Base-by-base conservation (phyloP, 2,888 invertebrate genomes). In the Cantharis rustica region DNA sequence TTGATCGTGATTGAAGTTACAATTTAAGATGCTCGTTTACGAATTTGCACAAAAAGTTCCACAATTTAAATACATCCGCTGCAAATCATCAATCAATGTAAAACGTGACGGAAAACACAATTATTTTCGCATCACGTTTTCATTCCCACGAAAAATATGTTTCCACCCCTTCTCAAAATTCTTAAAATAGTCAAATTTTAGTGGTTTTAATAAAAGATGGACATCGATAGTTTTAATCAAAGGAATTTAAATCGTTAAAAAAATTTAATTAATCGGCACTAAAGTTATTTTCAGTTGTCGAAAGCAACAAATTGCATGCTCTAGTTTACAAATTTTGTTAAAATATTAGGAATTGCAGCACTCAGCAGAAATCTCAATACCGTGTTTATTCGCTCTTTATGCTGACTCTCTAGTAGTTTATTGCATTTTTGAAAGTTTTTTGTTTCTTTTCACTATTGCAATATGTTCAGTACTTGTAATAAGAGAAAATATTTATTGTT, bases 41-140 rank as follows among this genome's bases (percentile, higher is more conserved):
- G 64, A 66, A 20, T 66, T 23, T 66, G 64, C 64, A 66, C 64
- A 77, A 73, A 73, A 31, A 68, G 20, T 7, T 16, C 17, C 62
- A 26, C 31, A 69, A 75, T 78, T 78, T 78, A 78, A 78, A 78
- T 73, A 73, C 72, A 75, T 70, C 72, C 70, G 75, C 64, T 71
- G 73, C 63, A 75, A 75, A 78, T 75, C 77, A 78, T 78, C 75
- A 78, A 78, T 78, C 77, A 78, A 72, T 71, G 77, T 69, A 72
- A 75, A 73, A 72, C 77, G 75, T 72, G 72, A 78, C 73, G 72
- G 77, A 78, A 78, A 78, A 75, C 75, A 78, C 75, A 78, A 78
- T 78, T 77, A 77, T 77, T 77, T 77, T 74, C 75, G 64, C 75
- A 77, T 77, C 77, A 77, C 75, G 75, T 75, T 78, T 77, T 75